Conservation (phyloP, 2,113 vertebrate species). For the Martes martes region DNA sequence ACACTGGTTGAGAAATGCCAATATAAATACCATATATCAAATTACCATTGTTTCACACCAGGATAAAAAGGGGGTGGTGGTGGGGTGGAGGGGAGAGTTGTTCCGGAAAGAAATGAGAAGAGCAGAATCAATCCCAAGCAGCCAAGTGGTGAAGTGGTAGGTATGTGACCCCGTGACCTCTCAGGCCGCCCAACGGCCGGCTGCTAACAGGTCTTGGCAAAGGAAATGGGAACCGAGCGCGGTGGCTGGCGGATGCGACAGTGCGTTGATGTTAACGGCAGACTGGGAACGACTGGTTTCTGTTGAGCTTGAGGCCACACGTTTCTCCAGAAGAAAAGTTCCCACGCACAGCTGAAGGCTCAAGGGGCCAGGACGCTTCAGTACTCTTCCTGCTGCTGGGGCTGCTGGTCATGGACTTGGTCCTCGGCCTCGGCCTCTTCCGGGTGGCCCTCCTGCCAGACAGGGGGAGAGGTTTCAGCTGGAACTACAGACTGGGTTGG, state of each 20-base stretch:
- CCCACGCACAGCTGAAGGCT: conserved; percentile 87
- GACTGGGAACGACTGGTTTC: conserved; percentile 84
- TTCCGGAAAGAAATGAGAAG: conserved; percentile 76
- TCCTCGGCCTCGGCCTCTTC: conserved; percentile 92
- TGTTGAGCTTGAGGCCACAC: conserved; percentile 89
- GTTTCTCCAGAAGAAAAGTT: conserved; percentile 91
- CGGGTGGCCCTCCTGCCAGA: conserved; percentile 89
- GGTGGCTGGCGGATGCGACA: conserved; percentile 88
- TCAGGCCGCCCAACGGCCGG: conserved; percentile 81
- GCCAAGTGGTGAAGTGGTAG: conserved; percentile 84
- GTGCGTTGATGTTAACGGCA: conserved; percentile 84
- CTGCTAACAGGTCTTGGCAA: conserved; percentile 86
- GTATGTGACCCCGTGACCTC: conserved; percentile 83
- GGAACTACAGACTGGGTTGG: background rate
- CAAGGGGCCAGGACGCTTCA: conserved; percentile 84
- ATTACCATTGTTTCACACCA: conserved; percentile 88
- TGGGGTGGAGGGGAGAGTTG: conserved; percentile 37
- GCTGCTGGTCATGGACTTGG: conserved; percentile 87
- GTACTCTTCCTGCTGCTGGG: conserved; percentile 96
- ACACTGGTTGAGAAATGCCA: conserved; percentile 85
- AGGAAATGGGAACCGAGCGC: conserved; percentile 84
- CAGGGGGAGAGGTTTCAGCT: conserved; percentile 39
- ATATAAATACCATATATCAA: conserved; percentile 90
- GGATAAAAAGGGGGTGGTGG: conserved; percentile 78
- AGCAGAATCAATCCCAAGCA: conserved; percentile 87